A percentile compares a stretch with the other conserved stretches of the same genome.
These are phyloP conservation scores for Anhinga anhinga DNA, from an alignment of 2,113 vertebrate species.

Conservation along the genomic window DNA sequence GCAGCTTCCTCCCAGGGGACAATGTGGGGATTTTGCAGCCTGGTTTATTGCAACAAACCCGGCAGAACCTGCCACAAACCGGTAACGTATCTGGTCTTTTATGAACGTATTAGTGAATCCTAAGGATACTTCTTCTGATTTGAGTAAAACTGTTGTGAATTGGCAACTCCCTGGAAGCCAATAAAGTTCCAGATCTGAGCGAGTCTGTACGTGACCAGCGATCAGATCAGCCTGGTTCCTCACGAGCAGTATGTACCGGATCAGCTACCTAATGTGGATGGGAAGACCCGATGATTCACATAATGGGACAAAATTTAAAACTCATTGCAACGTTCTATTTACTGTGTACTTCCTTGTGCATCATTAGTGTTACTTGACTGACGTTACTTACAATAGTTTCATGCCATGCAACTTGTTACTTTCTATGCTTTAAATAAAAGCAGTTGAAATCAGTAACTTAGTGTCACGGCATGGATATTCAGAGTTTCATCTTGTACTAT, in stretches of 20 bases:
- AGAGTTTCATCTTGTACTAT: background rate
- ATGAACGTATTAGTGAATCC: background rate
- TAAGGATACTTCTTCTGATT: background rate
- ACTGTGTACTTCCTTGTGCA: background rate
- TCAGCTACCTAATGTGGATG: background rate
- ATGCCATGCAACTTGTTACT: background rate
- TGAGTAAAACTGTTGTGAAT: background rate
- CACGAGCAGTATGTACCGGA: accelerated
- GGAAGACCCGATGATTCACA: background rate
- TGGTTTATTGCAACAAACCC: background rate
- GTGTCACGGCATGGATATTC: background rate
- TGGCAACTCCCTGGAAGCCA: background rate
- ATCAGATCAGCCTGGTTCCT: background rate
- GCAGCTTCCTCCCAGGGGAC: constrained; percentile 4
- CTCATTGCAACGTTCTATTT: background rate
- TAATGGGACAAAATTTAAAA: background rate
- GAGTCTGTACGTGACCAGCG: background rate
- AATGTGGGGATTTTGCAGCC: background rate
- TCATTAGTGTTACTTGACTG: background rate
- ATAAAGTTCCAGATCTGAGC: background rate
- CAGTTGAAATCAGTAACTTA: background rate
- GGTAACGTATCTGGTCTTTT: background rate
- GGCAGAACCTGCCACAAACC: background rate
- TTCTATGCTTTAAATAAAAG: background rate
- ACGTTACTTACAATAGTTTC: background rate